Evolutionary conservation across 1,140 invertebrate genomes (phyloP), one percentile per base, ranked within the genome.

Genomic region (Drosophila melanogaster): DNA sequence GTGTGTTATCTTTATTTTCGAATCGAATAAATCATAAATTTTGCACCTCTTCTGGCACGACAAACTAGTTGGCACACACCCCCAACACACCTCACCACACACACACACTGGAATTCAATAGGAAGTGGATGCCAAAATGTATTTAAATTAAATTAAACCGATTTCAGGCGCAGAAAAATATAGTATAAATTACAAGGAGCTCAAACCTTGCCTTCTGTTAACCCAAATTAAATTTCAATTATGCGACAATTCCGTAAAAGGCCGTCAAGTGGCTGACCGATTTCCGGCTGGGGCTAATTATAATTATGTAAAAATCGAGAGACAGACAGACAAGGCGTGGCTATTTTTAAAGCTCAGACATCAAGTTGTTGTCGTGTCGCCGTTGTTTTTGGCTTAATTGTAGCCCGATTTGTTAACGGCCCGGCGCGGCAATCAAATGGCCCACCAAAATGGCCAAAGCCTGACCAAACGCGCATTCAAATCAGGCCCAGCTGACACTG

Each of bases 381-480:
- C 58, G 37, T 50, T 40, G 44, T 76, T 41, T 75, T 76, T 66
- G 43, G 37, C 54, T 77, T 77, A 77, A 77, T 77, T 77, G 83
- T 76, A 67, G 84, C 55, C 57, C 83, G 79, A 87, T 87, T 87
- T 87, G 79, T 79, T 86, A 83, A 76, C 60, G 78, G 84, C 70
- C 76, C 83, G 60, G 24, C 47, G 58, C 67, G 59, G 73, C 73
- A 80, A 74, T 85, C 81, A 77, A 86, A 69, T 67, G 75, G 62
- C 79, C 30, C 58, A 30, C 83, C 70, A 61, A 86, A 83, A 83
- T 77, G 81, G 77, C 58, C 44, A 72, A 58, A 40, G 57, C 49
- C 44, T 14, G 37, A 74, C 79, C 83, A 83, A 79, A 87, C 19
- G 75, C 69, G 83, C 84, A 87, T 89, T 87, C 84, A 89, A 87